Conservation (phyloP, 2,888 invertebrate genomes). For the Pimpla rufipes region DNA sequence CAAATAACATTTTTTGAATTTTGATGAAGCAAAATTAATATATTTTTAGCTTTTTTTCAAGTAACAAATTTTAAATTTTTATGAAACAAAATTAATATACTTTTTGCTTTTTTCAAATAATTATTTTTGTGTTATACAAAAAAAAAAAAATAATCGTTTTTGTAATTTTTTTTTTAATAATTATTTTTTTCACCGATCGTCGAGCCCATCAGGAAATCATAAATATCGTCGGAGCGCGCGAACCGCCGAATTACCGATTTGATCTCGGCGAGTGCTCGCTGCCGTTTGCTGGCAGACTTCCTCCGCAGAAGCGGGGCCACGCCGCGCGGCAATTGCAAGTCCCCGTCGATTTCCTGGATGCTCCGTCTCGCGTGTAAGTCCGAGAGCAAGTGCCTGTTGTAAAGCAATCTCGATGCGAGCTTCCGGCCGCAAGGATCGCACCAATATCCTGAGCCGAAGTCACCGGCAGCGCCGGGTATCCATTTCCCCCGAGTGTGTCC, state of each 20-base stretch:
- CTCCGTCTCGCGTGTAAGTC: slow-evolving; percentile 88
- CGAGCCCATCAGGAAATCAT: slow-evolving; percentile 35
- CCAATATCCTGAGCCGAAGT: slow-evolving; percentile 89
- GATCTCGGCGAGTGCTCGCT: slow-evolving; percentile 62
- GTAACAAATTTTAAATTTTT: no score
- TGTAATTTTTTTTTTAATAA: slow-evolving; percentile 12
- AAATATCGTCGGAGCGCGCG: slow-evolving; percentile 47
- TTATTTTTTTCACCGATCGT: no score
- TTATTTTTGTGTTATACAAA: no score
- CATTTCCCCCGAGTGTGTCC: slow-evolving; percentile 93
- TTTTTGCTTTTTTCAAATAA: no score
- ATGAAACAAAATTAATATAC: no score
- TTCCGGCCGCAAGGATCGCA: slow-evolving; percentile 93
- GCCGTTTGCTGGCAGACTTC: slow-evolving; percentile 66
- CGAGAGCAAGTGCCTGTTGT: slow-evolving; percentile 92
- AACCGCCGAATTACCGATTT: slow-evolving; percentile 62
- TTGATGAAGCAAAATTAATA: no score
- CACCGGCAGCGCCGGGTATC: slow-evolving; percentile 89
- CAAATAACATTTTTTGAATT: slow-evolving; percentile 27
- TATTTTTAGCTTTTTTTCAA: no score
- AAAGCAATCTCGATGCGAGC: slow-evolving; percentile 91
- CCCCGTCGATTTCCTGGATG: slow-evolving; percentile 88
- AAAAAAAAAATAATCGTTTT: no score
- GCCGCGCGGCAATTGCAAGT: slow-evolving; percentile 73
- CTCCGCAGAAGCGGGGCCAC: slow-evolving; percentile 63